A percentile compares a stretch with the other conserved stretches of the same genome.
phyloP scores from a whole-genome alignment of 2,113 vertebrate species.

The Salvelinus namaycush region DNA sequence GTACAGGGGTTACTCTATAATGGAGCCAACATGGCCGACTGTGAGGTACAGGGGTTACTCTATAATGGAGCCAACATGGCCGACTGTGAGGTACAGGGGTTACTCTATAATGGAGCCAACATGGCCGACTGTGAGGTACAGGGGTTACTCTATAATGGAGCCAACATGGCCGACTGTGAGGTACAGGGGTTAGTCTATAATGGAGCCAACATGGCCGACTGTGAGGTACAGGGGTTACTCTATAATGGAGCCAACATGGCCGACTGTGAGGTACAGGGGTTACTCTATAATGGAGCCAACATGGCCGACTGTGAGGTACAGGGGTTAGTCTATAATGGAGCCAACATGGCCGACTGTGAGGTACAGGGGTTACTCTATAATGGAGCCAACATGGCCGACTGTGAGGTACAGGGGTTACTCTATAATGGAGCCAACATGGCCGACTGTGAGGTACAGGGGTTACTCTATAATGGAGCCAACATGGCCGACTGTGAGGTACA shows the following conservation, averaged over 20 bases:
- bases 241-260: conserved; percentile 20
- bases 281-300: conserved; percentile 64
- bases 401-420: neutral
- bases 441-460: no score
- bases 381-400: conserved; percentile 18
- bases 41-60: neutral
- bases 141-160: conserved; percentile 22
- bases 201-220: conserved; percentile 18
- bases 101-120: conserved; percentile 64
- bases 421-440: conserved; percentile 20
- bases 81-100: neutral
- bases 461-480: conserved; percentile 64
- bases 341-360: conserved; percentile 39
- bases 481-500: conserved; percentile 58
- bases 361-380: conserved; percentile 26
- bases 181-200: conserved; percentile 26
- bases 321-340: conserved; percentile 22
- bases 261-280: no score
- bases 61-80: conserved; percentile 20
- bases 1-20: conserved; percentile 26
- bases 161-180: conserved; percentile 39
- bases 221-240: neutral
- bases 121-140: conserved; percentile 58
- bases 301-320: conserved; percentile 58
- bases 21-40: conserved; percentile 18